Evolutionary conservation across 2,113 vertebrate genomes (phyloP), one percentile per base, ranked within the genome.

Genomic region (Notechis scutatus): DNA sequence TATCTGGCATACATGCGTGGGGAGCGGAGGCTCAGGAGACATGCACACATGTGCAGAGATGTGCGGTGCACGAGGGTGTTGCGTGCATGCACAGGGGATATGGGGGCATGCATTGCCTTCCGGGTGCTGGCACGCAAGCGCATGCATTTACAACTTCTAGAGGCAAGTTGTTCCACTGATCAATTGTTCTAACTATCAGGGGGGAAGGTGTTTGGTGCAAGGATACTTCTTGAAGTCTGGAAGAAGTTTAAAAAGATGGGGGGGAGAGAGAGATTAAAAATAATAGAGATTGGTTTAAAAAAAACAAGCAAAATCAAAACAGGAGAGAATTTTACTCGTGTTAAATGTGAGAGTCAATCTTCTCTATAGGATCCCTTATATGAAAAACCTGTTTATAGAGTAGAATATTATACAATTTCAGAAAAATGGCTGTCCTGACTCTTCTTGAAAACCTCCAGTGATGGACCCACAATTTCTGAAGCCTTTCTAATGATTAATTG

Each of bases 331-430:
- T 97, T 97, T 96, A 95, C 95, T 96, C 91, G 95, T 47, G 87
- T 96, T 97, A 97, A 94, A 97, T 96, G 95, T 95, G 94, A 93
- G 93, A 95, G 96, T 97, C 94, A 54, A 95, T 95, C 47, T 47
- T 47, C 47, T 47, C 47, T 7, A 47, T 47, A 96, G 90, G 91
- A 95, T 88, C 94, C 93, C 93, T 96, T 96, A 95, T 91, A 92
- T 92, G 45, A 95, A 96, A 96, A 95, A 87, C 55, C 90, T 95
- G 89, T 93, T 94, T 94, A 56, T 55, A 95, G 56, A 57, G 93
- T 86, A 57, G 54, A 42, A 45, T 74, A 2, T 57, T 24, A 8
- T 59, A 57, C 56, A 23, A 24, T 57, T 57, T 57, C 56, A 57
- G 56, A 8, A 57, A 57, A 57, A 47, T 8, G 6, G 47, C 47